These are phyloP conservation scores for Myrmecobius fasciatus DNA, from an alignment of 2,113 vertebrate genomes.

Conservation along the genomic window DNA sequence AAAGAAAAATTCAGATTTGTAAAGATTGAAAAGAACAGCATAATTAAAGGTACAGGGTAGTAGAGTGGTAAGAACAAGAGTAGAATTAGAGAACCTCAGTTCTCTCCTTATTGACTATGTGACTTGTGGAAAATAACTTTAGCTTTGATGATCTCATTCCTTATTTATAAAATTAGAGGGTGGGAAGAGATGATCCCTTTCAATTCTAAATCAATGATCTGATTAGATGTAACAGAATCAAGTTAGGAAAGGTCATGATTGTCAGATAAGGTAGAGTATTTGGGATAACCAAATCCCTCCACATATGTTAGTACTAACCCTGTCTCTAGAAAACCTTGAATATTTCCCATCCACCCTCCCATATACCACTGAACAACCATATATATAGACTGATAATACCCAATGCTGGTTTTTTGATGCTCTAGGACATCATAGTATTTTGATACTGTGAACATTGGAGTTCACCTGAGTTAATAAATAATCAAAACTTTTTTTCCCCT, in stretches of 20 bases:
- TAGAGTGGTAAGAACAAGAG: background rate
- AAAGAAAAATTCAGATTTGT: background rate
- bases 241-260: background rate
- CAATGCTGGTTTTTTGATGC: background rate
- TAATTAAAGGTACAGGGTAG: background rate
- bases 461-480: background rate
- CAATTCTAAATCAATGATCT: background rate
- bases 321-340: background rate
- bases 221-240: background rate
- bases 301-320: background rate
- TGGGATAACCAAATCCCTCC: background rate
- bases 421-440: background rate
- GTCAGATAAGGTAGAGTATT: background rate
- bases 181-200: background rate
- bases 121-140: background rate
- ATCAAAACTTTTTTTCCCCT: background rate
- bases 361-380: background rate
- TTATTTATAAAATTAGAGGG: background rate
- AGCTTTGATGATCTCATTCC: background rate
- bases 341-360: background rate
- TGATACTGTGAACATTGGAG: background rate
- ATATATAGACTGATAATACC: too few species aligned
- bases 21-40: background rate
- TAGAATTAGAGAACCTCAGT: background rate
- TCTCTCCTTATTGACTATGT: background rate